Base-by-base conservation (phyloP, 2,888 invertebrate genomes). In the Heliconius ismenius region DNA sequence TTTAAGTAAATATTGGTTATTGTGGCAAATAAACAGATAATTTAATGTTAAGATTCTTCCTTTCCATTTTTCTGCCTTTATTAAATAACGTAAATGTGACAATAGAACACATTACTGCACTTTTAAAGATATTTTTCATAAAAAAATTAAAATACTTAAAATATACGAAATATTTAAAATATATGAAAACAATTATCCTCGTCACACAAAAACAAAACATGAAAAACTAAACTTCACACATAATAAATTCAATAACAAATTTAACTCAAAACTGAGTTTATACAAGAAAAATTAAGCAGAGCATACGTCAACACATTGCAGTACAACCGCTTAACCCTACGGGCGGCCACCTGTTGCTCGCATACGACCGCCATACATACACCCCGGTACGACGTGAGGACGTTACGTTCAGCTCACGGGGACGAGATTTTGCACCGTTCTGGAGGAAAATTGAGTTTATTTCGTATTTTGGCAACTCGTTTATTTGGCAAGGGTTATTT, bases 301-400 rank as follows among this genome's bases (percentile, higher is more conserved):
- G 93, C 87, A 88, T 73, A 81, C 77, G 81, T 54, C 80, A 77
- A 18, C 67, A 85, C 36, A 78, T 82, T 82, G 80, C 83, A 81
- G 80, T 81, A 83, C 82, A 83, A 86, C 83, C 89, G 88, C 86
- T 92, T 93, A 93, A 93, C 93, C 93, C 93, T 92, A 93, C 92
- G 92, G 93, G 91, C 91, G 80, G 84, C 91, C 92, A 94, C 93
- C 92, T 93, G 93, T 93, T 93, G 92, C 88, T 82, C 83, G 84
- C 90, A 92, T 87, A 92, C 92, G 92, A 92, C 91, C 90, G 84
- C 83, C 86, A 87, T 86, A 86, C 85, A 87, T 86, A 87, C 88
- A 3, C 39, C 88, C 84, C 21, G 28, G 87, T 85, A 85, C 81
- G 80, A 75, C 79, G 79, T 81, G 80, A 76, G 78, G 60, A 81